Evolutionary conservation across 2,888 invertebrate genomes (phyloP), one percentile per base, ranked within the genome.

Genomic region (Baccha elongata): DNA sequence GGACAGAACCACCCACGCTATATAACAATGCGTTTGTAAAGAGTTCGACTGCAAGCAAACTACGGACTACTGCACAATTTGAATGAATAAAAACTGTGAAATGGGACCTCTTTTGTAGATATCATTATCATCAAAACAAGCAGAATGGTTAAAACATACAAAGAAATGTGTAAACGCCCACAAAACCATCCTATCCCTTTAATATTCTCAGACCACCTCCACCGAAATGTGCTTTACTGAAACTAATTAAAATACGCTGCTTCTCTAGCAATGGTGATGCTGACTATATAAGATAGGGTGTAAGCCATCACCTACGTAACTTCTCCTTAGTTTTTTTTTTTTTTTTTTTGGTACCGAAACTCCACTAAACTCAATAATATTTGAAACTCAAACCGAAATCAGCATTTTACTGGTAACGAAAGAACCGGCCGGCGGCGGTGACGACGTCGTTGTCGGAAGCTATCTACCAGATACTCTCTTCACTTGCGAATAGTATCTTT

Each of bases 241-340:
- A 71, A 76, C 81, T 81, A 71, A 81, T 81, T 81, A 76, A 81
- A 76, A 81, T 67, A 67, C 76, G 76, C 76, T 62, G 60, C 52
- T 79, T 67, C 65, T 50, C 52, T 21, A 13, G 37, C 50, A 3
- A 11, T 15, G 15, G 44, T 8, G 13, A 1, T 2, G 23, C 0
- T n/a, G 13, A 7, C 2, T 8, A 23, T 23, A 40, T 10, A 21
- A 29, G 15, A 6, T 6, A 17, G 50, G 53, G 35, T n/a, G 3
- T 35, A 21, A n/a, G n/a, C 23, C 17, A 60, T 58, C 55, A 58
- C 37, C 15, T 46, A 55, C 15, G 68, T 48, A 55, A 53, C 13
- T 55, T n/a, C 21, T 21, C 7, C 37, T 37, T 21, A 8, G 3
- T 2, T 29, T 42, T 19, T 60, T 55, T n/a, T n/a, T n/a, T n/a